These are phyloP conservation scores for Semnopithecus entellus DNA, from an alignment of 2,113 vertebrate species.

Conservation along the genomic window DNA sequence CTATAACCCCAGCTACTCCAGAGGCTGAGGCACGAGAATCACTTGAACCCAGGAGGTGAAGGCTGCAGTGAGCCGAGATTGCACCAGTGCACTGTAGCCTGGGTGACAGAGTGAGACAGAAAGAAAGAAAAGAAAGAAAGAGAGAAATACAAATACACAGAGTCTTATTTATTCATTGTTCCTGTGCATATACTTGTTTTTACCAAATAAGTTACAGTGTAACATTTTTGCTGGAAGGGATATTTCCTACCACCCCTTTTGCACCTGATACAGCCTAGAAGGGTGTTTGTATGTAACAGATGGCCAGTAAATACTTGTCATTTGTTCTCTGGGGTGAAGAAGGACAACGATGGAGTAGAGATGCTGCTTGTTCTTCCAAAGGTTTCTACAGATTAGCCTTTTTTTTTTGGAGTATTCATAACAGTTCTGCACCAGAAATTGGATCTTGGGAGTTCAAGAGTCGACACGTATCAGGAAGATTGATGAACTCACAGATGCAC, in stretches of 20 bases:
- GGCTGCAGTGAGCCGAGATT: too few species aligned
- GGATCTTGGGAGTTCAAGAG: not conserved
- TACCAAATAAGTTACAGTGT: not conserved
- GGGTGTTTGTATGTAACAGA: not conserved
- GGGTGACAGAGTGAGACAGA: too few species aligned
- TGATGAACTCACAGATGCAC: not conserved
- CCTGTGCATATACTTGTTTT: not conserved
- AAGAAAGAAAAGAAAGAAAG: too few species aligned
- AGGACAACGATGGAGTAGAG: not conserved
- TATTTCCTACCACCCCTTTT: not conserved
- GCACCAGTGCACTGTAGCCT: too few species aligned
- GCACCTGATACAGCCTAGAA: not conserved
- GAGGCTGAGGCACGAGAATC: too few species aligned
- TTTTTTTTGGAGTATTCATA: not conserved
- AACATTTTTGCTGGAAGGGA: not conserved
- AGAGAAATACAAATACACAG: too few species aligned
- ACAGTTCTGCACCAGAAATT: not conserved
- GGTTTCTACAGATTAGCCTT: not conserved
- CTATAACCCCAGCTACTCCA: too few species aligned
- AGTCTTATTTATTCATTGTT: slow-evolving; percentile 16
- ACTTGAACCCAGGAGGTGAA: too few species aligned
- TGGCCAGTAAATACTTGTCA: not conserved
- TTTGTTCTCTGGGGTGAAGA: not conserved
- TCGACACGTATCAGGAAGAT: not conserved
- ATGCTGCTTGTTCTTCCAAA: not conserved